These are phyloP conservation scores for Conus betulinus DNA, from an alignment of 1,140 invertebrate genomes.

Conservation along the genomic window DNA sequence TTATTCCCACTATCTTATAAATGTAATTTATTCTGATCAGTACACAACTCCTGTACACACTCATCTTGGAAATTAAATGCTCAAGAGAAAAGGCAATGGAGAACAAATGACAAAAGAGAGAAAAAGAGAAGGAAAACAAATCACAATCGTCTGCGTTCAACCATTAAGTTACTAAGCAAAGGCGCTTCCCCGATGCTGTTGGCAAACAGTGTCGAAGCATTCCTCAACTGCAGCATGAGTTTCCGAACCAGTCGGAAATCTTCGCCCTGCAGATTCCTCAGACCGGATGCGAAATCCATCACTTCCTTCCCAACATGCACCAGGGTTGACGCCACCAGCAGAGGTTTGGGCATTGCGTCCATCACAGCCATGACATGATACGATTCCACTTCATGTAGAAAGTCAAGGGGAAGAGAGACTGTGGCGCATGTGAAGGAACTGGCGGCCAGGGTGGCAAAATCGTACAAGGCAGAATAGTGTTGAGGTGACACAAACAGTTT, in stretches of 20 bases:
- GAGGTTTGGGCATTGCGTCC: background rate
- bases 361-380: conserved; percentile 11
- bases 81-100: too few species aligned
- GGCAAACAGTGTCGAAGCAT: background rate
- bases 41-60: too few species aligned
- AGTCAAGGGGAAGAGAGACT: background rate
- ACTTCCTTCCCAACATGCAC: conserved; percentile 19
- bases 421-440: background rate
- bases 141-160: background rate
- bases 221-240: background rate
- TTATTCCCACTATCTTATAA: background rate
- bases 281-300: background rate
- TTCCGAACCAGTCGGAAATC: background rate
- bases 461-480: conserved; percentile 7
- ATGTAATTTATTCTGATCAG: background rate
- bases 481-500: background rate
- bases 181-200: background rate
- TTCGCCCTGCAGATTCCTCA: background rate
- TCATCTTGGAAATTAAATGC: too few species aligned
- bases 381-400: conserved; percentile 12
- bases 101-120: background rate
- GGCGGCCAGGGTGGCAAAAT: conserved; percentile 8
- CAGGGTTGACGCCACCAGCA: background rate
- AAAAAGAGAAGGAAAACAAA: background rate
- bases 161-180: background rate